Evolutionary conservation across 2,113 vertebrate species (phyloP).

Genomic region (Ifrita kowaldi): DNA sequence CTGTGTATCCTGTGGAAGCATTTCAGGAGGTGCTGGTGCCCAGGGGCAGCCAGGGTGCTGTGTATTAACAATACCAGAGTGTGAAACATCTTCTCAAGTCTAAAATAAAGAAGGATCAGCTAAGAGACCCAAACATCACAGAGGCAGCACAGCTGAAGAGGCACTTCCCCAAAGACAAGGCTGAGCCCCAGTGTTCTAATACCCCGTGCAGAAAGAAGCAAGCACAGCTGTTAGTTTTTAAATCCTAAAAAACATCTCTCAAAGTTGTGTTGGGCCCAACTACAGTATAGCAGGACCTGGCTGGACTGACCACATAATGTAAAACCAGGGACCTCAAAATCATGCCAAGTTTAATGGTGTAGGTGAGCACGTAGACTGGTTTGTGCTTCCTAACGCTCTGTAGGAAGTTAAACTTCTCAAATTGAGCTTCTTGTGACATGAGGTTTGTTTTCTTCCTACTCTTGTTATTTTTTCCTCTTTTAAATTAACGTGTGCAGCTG

Average conservation of each 20-base stretch:
- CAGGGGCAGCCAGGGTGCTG: background rate
- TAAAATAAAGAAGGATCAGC: background rate
- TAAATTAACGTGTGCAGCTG: background rate
- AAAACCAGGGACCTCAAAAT: background rate
- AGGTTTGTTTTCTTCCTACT: background rate
- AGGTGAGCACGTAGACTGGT: background rate
- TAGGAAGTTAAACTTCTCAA: constrained; percentile 1
- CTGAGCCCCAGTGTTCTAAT: background rate
- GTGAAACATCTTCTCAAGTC: background rate
- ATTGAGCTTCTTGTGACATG: background rate
- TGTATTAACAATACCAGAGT: background rate
- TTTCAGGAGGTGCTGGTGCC: background rate
- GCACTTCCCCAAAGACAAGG: background rate
- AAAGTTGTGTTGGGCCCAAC: background rate
- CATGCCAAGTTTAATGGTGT: background rate
- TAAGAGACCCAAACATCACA: background rate
- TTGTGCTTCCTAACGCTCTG: background rate
- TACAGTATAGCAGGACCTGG: background rate
- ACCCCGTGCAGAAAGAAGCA: background rate
- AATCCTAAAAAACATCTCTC: background rate
- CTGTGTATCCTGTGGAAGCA: background rate
- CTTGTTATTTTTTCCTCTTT: background rate
- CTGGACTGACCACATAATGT: no score
- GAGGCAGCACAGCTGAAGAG: background rate
- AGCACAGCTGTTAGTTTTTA: background rate